Percentiles rank a stretch among this genome's conserved stretches.
Conservation (phyloP, 2,113 vertebrate genomes). For the Oplegnathus fasciatus region DNA sequence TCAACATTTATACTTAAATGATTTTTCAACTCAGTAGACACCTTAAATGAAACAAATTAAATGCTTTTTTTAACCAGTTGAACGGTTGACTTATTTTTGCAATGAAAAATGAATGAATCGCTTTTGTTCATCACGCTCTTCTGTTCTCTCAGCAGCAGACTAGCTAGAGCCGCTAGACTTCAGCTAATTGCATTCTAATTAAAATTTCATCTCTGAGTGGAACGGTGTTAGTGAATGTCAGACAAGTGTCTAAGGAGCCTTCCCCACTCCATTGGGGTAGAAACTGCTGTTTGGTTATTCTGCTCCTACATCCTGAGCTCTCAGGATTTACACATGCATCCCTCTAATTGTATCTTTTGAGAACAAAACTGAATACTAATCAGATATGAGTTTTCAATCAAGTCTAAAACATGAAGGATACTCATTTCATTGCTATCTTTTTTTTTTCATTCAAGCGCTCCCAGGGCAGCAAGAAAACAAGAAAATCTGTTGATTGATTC, state of each 20-base stretch:
- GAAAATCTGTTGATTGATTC: conserved; percentile 52
- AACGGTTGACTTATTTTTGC: conserved; percentile 64
- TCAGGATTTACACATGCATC: conserved; percentile 61
- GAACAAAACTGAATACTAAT: conserved; percentile 77
- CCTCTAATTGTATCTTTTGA: conserved; percentile 75
- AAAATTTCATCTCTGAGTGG: conserved; percentile 81
- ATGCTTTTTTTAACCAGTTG: conserved; percentile 44
- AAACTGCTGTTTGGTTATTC: conserved; percentile 76
- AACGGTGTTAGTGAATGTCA: conserved; percentile 79
- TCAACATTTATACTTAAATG: conserved; percentile 44
- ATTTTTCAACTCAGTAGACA: conserved; percentile 49
- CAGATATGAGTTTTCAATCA: conserved; percentile 76
- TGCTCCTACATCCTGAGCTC: conserved; percentile 58
- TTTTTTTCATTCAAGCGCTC: conserved; percentile 18
- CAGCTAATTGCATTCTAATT: conserved; percentile 83
- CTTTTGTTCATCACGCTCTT: conserved; percentile 53
- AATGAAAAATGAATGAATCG: conserved; percentile 50
- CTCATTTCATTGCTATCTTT: conserved; percentile 44
- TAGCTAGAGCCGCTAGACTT: conserved; percentile 44
- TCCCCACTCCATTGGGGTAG: conserved; percentile 60
- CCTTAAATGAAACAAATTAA: conserved; percentile 66
- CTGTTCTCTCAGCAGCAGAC: conserved; percentile 51
- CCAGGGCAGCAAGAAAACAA: conserved; percentile 21
- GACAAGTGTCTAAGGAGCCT: conserved; percentile 78
- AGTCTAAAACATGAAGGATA: conserved; percentile 60